Percentiles rank a stretch among this genome's conserved stretches.
phyloP scores from a whole-genome alignment of 1,140 invertebrate genomes.

The Cylas formicarius region DNA sequence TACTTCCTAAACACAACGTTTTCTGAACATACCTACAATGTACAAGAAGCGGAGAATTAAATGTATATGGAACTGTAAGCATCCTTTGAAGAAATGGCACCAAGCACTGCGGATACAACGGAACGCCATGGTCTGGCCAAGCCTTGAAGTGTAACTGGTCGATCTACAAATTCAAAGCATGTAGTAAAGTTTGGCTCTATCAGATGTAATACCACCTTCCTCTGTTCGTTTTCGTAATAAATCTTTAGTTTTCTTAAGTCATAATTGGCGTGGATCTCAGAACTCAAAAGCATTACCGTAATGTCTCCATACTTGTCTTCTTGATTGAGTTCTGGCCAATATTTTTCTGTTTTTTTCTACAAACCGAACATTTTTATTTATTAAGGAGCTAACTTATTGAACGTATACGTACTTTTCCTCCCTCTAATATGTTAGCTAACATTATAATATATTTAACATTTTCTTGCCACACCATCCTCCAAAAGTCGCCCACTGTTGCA shows the following conservation, averaged over 20 bases:
- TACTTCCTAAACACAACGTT: background rate
- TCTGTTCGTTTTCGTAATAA: slow-evolving; percentile 44
- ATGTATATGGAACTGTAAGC: slow-evolving; percentile 42
- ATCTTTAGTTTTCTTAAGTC: slow-evolving; percentile 48
- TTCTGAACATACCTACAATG: slow-evolving; percentile 57
- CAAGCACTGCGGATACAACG: slow-evolving; percentile 50
- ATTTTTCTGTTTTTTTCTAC: slow-evolving; percentile 54
- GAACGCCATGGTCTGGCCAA: slow-evolving; percentile 59
- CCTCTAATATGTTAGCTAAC: slow-evolving; percentile 68
- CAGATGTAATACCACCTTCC: slow-evolving; percentile 48
- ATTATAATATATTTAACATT: slow-evolving; percentile 67
- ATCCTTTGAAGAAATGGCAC: slow-evolving; percentile 52
- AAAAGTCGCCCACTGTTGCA: slow-evolving; percentile 67
- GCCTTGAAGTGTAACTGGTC: slow-evolving; percentile 47
- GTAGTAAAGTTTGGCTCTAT: background rate
- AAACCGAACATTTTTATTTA: too few species aligned
- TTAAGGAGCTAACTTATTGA: too few species aligned
- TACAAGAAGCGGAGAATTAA: slow-evolving; percentile 46
- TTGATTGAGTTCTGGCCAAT: slow-evolving; percentile 51
- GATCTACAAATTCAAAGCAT: slow-evolving; percentile 17
- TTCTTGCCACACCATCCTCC: slow-evolving; percentile 72
- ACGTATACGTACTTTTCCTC: slow-evolving; percentile 51
- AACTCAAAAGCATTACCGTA: slow-evolving; percentile 41
- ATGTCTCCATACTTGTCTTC: slow-evolving; percentile 41
- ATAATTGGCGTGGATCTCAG: slow-evolving; percentile 46